Evolutionary conservation across 2,888 invertebrate genomes (phyloP).

Genomic region (Mythimna lalbum): DNA sequence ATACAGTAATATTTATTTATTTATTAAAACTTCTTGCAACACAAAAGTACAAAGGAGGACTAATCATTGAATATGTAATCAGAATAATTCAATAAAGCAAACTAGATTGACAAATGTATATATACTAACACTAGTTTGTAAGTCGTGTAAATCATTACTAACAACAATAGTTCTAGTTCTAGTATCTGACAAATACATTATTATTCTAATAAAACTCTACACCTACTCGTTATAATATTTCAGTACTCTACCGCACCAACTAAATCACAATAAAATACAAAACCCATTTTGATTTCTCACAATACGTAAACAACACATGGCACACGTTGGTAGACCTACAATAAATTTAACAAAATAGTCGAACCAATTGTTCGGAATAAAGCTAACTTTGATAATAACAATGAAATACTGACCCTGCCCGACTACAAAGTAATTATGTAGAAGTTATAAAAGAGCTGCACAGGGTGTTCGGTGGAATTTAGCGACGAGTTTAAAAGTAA

Average conservation of each 20-base stretch:
- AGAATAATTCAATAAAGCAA: no score
- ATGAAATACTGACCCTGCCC: conserved; percentile 67
- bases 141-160: no score
- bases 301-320: conserved; percentile 55
- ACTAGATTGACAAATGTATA: no score
- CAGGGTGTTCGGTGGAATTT: conserved; percentile 1
- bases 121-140: no score
- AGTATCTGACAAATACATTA: no score
- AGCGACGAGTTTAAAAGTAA: neutral
- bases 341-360: conserved; percentile 57
- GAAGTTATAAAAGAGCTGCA: conserved; percentile 45
- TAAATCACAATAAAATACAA: conserved; percentile 40
- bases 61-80: no score
- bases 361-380: conserved; percentile 64
- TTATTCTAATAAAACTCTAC: no score
- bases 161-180: no score
- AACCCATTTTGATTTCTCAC: conserved; percentile 31
- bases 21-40: no score
- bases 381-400: conserved; percentile 68
- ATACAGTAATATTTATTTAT: no score
- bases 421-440: conserved; percentile 52
- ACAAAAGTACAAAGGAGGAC: no score
- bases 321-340: conserved; percentile 52
- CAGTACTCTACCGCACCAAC: conserved; percentile 12
- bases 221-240: neutral